Evolutionary conservation across 1,140 invertebrate species (phyloP).

Genomic region (Homalodisca vitripennis): DNA sequence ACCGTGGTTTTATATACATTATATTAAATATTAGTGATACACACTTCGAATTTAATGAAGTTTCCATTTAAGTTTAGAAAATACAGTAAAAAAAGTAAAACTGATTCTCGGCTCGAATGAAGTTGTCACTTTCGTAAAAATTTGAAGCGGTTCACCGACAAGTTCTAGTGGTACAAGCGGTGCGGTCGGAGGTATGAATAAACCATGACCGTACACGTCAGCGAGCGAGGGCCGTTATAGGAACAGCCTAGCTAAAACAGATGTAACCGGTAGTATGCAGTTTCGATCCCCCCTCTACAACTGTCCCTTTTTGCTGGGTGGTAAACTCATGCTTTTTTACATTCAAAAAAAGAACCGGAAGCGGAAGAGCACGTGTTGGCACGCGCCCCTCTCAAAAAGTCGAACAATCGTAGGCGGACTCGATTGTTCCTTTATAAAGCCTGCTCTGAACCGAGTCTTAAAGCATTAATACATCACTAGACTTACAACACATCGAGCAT

Average conservation of each 20-base stretch:
- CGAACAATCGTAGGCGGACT: conserved; percentile 21
- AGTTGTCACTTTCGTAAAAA: too few relatives aligned
- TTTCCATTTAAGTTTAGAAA: too few relatives aligned
- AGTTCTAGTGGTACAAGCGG: too few relatives aligned
- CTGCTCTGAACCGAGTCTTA: not conserved
- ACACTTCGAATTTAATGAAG: too few relatives aligned
- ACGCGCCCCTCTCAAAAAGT: conserved; percentile 25
- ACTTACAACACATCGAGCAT: not conserved
- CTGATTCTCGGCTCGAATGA: too few relatives aligned
- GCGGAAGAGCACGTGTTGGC: conserved; percentile 25
- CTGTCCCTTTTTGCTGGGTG: conserved; percentile 14
- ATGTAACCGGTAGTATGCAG: not conserved
- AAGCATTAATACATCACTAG: conserved; percentile 9
- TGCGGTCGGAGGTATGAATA: too few relatives aligned
- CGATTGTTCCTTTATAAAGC: conserved; percentile 20
- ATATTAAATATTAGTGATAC: too few relatives aligned
- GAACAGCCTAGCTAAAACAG: not conserved
- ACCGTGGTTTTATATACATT: too few relatives aligned
- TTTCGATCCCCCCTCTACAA: not conserved
- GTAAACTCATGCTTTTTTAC: conserved; percentile 10
- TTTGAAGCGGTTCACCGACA: too few relatives aligned
- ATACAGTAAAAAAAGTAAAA: too few relatives aligned
- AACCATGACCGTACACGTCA: too few relatives aligned
- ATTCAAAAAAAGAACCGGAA: conserved; percentile 20
- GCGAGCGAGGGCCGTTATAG: too few relatives aligned